Percentiles rank a stretch among this genome's conserved stretches.
phyloP scores from a whole-genome alignment of 2,888 invertebrate genomes.

The Tipula lateralis region DNA sequence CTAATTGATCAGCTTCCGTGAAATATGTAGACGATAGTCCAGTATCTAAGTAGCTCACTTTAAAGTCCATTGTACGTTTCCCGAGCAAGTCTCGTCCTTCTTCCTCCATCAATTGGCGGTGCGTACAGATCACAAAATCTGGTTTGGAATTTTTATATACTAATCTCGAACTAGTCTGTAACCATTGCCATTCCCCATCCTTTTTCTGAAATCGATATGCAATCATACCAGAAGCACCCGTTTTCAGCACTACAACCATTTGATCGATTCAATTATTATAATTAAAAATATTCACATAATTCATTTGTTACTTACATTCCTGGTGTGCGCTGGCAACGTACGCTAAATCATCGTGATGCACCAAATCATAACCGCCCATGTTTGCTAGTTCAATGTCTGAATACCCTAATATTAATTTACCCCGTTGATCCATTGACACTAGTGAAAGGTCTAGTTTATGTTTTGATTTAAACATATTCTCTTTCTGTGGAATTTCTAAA shows the following conservation, averaged over 20 bases:
- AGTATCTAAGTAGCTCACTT: conserved; percentile 91
- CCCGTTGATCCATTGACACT: conserved; percentile 96
- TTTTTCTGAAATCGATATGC: conserved; percentile 96
- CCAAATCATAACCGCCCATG: conserved; percentile 95
- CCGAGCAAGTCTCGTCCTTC: conserved; percentile 96
- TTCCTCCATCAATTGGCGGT: conserved; percentile 98
- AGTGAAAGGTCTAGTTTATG: conserved; percentile 95
- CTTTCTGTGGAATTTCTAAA: conserved; percentile 95
- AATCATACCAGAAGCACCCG: conserved; percentile 98
- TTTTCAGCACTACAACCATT: conserved; percentile 82
- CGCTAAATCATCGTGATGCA: conserved; percentile 95
- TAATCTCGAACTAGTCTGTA: conserved; percentile 93
- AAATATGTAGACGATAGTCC: conserved; percentile 88
- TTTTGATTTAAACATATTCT: conserved; percentile 99
- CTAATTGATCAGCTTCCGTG: conserved; percentile 76
- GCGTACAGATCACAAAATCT: conserved; percentile 98
- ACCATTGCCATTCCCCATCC: conserved; percentile 94
- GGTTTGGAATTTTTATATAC: conserved; percentile 99
- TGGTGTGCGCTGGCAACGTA: conserved; percentile 99
- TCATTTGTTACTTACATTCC: conserved; percentile 73
- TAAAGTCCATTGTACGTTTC: conserved; percentile 98
- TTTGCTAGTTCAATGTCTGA: conserved; percentile 85
- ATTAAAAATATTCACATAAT: not conserved
- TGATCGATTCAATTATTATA: not conserved
- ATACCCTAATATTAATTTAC: conserved; percentile 91